Base-by-base conservation (phyloP, 1,140 invertebrate genomes). In the Dolichoris vasculosae region DNA sequence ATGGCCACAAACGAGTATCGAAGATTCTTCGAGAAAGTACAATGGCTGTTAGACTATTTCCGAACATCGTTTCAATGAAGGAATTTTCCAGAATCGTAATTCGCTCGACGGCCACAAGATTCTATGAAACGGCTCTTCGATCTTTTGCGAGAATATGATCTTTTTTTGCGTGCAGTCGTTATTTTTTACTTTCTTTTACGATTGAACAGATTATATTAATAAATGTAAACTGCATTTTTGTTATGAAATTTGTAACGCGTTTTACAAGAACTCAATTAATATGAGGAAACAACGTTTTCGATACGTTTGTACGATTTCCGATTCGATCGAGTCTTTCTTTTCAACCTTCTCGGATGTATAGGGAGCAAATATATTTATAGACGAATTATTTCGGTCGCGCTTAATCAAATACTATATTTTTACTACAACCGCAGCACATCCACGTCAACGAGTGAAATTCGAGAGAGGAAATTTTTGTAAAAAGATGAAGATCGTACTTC, bases 121-220 rank as follows among this genome's bases (percentile, higher is more conserved):
- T 38, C 13, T 69, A 17, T 38, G 13, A 17, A 7, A 4, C 17
- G 9, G 67, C 13, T 3, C 15, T 40, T 17, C 11, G 6, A 23
- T 40, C 67, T 38, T 35, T 38, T 15, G 38, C 9, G 11, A 23
- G 4, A 40, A 40, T 40, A 17, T 26, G 6, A 8, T 20, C 35
- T 35, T 35, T 67, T n/a, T n/a, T n/a, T n/a, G n/a, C 11, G 6
- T 67, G 17, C 3, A 32, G 0, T 67, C 13, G 35, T 67, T 67
- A 63, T 63, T 63, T 32, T 67, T 67, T n/a, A 67, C 30, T 67
- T 67, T 67, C 64, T 67, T 67, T 67, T 67, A 67, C 2, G 13
- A 67, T n/a, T 15, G 30, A 11, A 15, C 8, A n/a, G 3, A 30
- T 35, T 67, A 67, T 35, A 35, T 67, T 8, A n/a, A 35, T 32